These are phyloP conservation scores for Aeoliscus strigatus DNA, from an alignment of 2,797 vertebrate species.

Conservation along the genomic window DNA sequence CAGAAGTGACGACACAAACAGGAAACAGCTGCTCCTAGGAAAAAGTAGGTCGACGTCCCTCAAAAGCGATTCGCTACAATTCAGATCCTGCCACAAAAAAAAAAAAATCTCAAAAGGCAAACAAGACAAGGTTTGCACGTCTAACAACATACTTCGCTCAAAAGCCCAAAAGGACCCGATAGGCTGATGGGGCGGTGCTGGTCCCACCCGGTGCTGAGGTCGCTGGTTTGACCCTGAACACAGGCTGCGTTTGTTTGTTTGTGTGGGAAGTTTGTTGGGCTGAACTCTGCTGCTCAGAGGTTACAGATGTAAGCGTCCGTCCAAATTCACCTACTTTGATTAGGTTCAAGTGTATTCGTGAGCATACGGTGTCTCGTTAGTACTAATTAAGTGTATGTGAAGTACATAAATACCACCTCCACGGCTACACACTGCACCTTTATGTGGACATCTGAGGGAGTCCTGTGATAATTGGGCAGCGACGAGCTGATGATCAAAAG, in stretches of 20 bases:
- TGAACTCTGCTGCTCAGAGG: conserved; percentile 2
- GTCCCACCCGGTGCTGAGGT: conserved; percentile 15
- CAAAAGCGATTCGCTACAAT: conserved; percentile 23
- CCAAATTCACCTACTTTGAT: conserved; percentile 27
- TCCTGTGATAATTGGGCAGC: conserved; percentile 27
- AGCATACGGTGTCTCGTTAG: conserved; percentile 29
- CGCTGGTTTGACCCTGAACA: conserved; percentile 25
- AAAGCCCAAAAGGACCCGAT: conserved; percentile 6
- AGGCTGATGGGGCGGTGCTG: conserved; percentile 1
- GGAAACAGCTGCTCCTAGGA: conserved; percentile 13
- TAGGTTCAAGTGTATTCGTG: conserved; percentile 19
- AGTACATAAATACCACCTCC: conserved; percentile 16
- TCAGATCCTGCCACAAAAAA: conserved; percentile 30
- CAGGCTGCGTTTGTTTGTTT: conserved; percentile 34
- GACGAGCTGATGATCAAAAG: background rate
- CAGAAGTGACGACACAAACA: conserved; percentile 28
- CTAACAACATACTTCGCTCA: conserved; percentile 25
- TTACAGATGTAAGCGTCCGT: conserved; percentile 9
- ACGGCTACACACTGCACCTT: conserved; percentile 22
- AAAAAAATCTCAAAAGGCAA: conserved; percentile 8
- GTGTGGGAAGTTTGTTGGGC: conserved; percentile 9
- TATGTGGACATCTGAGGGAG: conserved; percentile 31
- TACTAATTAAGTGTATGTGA: conserved; percentile 8
- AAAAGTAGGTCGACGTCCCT: conserved; percentile 28
- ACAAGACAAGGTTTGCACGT: conserved; percentile 18